These are phyloP conservation scores for Streptopelia turtur DNA, from an alignment of 2,797 vertebrate species.

Conservation along the genomic window DNA sequence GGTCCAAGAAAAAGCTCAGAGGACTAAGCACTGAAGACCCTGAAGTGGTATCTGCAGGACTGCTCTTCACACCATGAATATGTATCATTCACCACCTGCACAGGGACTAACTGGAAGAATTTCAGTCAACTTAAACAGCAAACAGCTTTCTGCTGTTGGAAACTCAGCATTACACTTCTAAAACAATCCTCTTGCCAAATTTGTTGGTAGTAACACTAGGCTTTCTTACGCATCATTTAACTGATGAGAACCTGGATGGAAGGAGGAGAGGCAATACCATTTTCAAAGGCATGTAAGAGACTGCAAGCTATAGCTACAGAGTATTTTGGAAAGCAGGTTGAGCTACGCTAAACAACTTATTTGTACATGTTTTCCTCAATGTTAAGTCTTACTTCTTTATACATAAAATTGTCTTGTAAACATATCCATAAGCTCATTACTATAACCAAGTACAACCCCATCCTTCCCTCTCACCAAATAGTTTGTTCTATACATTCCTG, in stretches of 20 bases:
- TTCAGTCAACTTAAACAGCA: conserved; percentile 29
- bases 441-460: neutral
- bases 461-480: neutral
- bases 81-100: conserved; percentile 7
- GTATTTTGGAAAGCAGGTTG: neutral
- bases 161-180: conserved; percentile 7
- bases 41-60: neutral
- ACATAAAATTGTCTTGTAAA: neutral
- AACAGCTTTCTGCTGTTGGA: conserved; percentile 17
- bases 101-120: neutral
- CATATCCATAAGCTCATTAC: neutral
- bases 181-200: conserved; percentile 24
- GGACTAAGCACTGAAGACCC: neutral
- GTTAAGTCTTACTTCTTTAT: neutral
- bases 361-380: neutral
- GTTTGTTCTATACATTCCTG: neutral
- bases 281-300: neutral
- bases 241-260: neutral
- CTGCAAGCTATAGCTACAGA: neutral
- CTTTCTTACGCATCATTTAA: conserved; percentile 8
- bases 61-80: neutral
- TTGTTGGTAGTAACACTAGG: neutral
- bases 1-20: neutral
- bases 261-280: neutral
- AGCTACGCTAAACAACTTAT: neutral